A percentile compares a stretch with the other conserved stretches of the same genome.
phyloP scores from a whole-genome alignment of 2,113 vertebrate species.

The Procavia capensis region DNA sequence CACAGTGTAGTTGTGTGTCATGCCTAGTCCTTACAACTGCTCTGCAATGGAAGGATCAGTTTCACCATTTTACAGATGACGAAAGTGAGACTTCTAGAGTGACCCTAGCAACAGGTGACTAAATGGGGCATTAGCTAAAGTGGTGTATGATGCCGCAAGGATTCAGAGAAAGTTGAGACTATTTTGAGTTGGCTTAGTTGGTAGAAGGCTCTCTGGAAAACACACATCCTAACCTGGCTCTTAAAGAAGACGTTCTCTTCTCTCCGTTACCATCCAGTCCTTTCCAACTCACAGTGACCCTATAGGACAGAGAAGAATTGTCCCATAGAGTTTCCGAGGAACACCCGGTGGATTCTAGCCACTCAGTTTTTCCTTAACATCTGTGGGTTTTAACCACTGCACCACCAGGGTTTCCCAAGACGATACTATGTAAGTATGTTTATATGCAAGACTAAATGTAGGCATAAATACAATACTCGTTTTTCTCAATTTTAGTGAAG shows the following conservation, averaged over 20 bases:
- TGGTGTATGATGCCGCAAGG: not conserved
- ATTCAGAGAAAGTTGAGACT: conserved; percentile 1
- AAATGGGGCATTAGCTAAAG: not conserved
- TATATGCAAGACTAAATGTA: conserved; percentile 12
- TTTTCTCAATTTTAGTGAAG: conserved; percentile 52
- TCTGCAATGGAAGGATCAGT: not conserved
- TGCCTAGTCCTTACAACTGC: not conserved
- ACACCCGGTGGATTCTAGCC: too few species aligned
- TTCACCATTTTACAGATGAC: not conserved
- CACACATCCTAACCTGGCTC: conserved; percentile 9
- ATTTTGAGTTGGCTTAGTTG: not conserved
- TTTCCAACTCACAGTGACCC: too few species aligned
- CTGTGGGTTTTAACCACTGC: too few species aligned
- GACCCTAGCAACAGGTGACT: not conserved
- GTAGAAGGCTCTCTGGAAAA: conserved; percentile 37
- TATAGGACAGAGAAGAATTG: too few species aligned
- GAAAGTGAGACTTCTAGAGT: not conserved
- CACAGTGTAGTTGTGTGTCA: not conserved
- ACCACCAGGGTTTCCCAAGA: too few species aligned
- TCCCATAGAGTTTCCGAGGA: too few species aligned
- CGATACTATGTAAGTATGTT: not conserved
- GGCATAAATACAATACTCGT: not conserved
- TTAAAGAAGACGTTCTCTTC: conserved; percentile 35
- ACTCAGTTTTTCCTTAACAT: too few species aligned
- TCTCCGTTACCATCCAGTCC: too few species aligned